A percentile compares a stretch with the other conserved stretches of the same genome.
These are phyloP conservation scores for Dallia pectoralis DNA, from an alignment of 2,797 vertebrate genomes.

Conservation along the genomic window DNA sequence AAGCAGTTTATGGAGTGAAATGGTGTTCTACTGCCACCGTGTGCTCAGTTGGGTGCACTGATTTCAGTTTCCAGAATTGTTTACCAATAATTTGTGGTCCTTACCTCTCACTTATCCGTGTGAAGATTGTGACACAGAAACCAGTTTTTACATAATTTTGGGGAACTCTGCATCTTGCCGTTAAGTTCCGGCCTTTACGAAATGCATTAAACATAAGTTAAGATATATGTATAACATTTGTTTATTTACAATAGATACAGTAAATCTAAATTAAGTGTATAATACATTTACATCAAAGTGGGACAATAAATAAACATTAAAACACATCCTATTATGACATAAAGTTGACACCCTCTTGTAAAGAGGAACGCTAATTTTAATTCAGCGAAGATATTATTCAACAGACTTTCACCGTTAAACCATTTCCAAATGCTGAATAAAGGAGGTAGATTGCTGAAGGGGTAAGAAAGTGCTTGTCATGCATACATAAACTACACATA, in stretches of 20 bases:
- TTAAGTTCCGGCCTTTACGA: no score
- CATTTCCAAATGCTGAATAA: constrained; percentile 26
- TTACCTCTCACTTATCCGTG: no score
- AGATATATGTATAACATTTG: neutral
- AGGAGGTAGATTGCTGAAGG: constrained; percentile 63
- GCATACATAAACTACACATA: constrained; percentile 34
- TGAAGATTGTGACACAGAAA: no score
- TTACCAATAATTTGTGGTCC: neutral
- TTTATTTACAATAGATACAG: constrained; percentile 15
- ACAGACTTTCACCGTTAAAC: constrained; percentile 5
- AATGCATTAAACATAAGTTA: neutral
- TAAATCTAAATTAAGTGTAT: neutral
- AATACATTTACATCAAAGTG: constrained; percentile 10
- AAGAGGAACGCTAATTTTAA: constrained; percentile 56
- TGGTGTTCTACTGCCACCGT: constrained; percentile 22
- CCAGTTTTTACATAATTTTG: neutral
- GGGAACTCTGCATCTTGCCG: no score
- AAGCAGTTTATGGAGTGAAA: neutral
- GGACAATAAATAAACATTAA: constrained; percentile 31
- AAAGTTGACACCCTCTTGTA: constrained; percentile 60
- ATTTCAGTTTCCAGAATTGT: neutral
- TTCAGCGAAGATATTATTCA: neutral
- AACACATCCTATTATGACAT: constrained; percentile 65
- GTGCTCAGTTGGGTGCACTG: constrained; percentile 20
- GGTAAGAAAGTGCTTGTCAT: constrained; percentile 24